Evolutionary conservation across 2,888 invertebrate genomes (phyloP), one percentile per base, ranked within the genome.

Genomic region (Polymixis lichenea): DNA sequence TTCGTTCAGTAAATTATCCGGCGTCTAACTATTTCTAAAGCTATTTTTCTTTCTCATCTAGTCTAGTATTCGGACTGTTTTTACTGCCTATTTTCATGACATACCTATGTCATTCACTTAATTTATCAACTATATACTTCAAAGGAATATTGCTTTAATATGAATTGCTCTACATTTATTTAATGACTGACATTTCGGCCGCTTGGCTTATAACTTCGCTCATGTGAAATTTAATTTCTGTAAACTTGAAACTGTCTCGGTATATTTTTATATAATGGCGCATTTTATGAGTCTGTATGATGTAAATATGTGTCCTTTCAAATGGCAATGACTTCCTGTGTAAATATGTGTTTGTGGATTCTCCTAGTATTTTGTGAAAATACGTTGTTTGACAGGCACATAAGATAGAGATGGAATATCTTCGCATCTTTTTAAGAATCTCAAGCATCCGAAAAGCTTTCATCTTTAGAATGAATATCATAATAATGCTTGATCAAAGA

Each of bases 81-180:
- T 81, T 64, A 64, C 17, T 67, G 55, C 58, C 43, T 67, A 67
- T 83, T 77, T 82, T 66, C 76, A 58, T 75, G 76, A 80, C 76
- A 73, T 76, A 64, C 74, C 64, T 76, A 80, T 46, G 58, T 72
- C 71, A 22, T 81, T 81, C n/a, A 72, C 74, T 74, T 84, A 74
- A 83, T 81, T 74, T 83, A 83, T 84, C 69, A 84, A 72, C 72
- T 15, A 53, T 67, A 56, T 32, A 84, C 83, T 72, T 83, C 83
- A 83, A 83, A 83, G 74, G 66, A 84, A 74, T 64, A 81, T 74
- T 62, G 62, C 60, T 68, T 80, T 81, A 62, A 81, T 83, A 73
- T 58, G 60, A 77, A 84, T 84, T 84, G 81, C 77, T 77, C 55
- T 72, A 73, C 68, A 77, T 83, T 83, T 84, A 84, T 84, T 77